A percentile compares a stretch with the other conserved stretches of the same genome.
Evolutionary conservation across 2,888 invertebrate genomes (phyloP).

Genomic region (Gibbula magus): DNA sequence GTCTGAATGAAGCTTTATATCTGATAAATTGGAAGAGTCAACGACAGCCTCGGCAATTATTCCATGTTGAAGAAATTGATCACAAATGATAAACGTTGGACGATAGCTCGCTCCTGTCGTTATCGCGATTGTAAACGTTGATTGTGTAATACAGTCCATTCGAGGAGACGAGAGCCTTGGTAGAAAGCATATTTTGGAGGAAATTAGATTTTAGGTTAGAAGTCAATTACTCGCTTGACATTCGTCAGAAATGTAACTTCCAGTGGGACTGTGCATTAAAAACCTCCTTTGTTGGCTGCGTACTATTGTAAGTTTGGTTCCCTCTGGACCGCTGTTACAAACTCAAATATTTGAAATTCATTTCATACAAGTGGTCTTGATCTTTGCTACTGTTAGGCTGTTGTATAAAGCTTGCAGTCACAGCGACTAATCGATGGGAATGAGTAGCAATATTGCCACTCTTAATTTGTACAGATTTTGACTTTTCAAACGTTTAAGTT

Average conservation of each 20-base stretch:
- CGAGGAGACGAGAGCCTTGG: neutral
- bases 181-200: constrained; percentile 17
- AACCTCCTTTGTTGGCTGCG: neutral
- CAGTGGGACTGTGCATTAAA: neutral
- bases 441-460: too few species aligned
- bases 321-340: neutral
- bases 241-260: neutral
- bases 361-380: too few species aligned
- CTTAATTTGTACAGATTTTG: too few species aligned
- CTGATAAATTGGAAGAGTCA: constrained; percentile 10
- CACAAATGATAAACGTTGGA: constrained; percentile 5
- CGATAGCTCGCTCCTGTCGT: neutral
- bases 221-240: constrained; percentile 18
- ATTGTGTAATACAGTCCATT: constrained; percentile 6
- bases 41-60: constrained; percentile 8
- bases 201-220: constrained; percentile 22
- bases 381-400: too few species aligned
- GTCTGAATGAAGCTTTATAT: constrained; percentile 17
- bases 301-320: neutral
- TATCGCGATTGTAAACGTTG: neutral
- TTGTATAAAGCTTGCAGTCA: too few species aligned
- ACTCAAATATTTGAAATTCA: too few species aligned
- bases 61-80: constrained; percentile 7
- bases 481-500: too few species aligned
- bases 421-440: too few species aligned